Percentiles rank a stretch among this genome's conserved stretches.
Evolutionary conservation across 2,113 vertebrate species (phyloP).

Genomic region (Carassius gibelio): DNA sequence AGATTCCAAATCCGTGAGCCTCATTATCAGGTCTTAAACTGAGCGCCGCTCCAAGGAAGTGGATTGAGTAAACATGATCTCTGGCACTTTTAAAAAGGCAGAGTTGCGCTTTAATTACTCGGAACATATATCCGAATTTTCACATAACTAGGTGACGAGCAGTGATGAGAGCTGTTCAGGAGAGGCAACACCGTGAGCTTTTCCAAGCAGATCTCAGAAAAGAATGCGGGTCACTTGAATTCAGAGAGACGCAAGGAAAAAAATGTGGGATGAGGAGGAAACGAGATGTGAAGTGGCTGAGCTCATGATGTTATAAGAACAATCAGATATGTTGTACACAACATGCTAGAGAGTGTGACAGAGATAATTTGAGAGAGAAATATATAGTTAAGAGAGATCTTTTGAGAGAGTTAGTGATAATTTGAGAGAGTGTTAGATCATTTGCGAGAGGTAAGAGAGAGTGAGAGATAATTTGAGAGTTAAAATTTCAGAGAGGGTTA

Average conservation of each 20-base stretch:
- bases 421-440: neutral
- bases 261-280: neutral
- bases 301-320: neutral
- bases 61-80: conserved; percentile 44
- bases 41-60: conserved; percentile 16
- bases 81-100: conserved; percentile 17
- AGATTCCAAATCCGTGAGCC: conserved; percentile 52
- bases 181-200: neutral
- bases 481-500: neutral
- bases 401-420: neutral
- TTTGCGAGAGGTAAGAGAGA: neutral
- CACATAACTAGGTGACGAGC: neutral
- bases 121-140: neutral
- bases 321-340: conserved; percentile 1
- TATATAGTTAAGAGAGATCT: neutral
- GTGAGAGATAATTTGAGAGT: neutral
- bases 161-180: neutral
- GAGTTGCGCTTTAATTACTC: conserved; percentile 7
- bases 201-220: neutral
- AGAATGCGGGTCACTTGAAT: conserved; percentile 12
- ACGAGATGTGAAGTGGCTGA: neutral
- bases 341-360: neutral
- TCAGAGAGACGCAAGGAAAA: conserved; percentile 9
- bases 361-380: neutral
- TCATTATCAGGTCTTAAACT: conserved; percentile 45